Evolutionary conservation across 2,888 invertebrate genomes (phyloP), one percentile per base, ranked within the genome.

Genomic region (Nasonia oneida): DNA sequence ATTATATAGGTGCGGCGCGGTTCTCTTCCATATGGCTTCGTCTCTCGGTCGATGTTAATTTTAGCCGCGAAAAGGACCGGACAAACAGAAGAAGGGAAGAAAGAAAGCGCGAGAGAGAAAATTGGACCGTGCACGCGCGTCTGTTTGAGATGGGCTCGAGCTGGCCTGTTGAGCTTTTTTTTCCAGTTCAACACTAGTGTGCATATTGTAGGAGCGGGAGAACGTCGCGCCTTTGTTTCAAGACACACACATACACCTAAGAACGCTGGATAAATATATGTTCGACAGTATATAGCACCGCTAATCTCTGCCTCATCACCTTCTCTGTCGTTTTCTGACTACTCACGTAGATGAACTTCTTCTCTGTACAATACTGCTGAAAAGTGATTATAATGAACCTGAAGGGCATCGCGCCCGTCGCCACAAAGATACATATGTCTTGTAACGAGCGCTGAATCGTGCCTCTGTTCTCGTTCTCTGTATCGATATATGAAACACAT

Each of bases 161-260:
- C n/a, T 61, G 57, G 57, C 57, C n/a, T 61, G 57, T 61, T 61
- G n/a, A 61, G 57, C 5, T 53, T 61, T 61, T 57, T 61, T 61
- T n/a, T n/a, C n/a, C 8, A n/a, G 8, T 61, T n/a, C 10, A 12
- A 12, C 12, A 3, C 29, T 12, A 47, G 10, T 42, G 42, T 10
- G 42, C 8, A 10, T 6, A 6, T 23, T 10, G n/a, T 10, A 8
- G 3, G 3, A 29, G 33, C 33, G 67, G 67, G 67, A 67, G 67
- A 33, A 67, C 67, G 67, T 67, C 67, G 67, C 67, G 57, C 57
- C 18, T n/a, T 15, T 57, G 18, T 4, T 57, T 18, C 3, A 57
- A 57, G n/a, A n/a, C 1, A 15, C 18, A 57, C 4, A n/a, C 15
- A 15, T 57, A 18, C 15, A 37, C 37, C 4, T 37, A 15, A 18